Percentiles rank a stretch among this genome's conserved stretches.
phyloP scores from a whole-genome alignment of 2,888 invertebrate species.

The Steinernema scapterisci region DNA sequence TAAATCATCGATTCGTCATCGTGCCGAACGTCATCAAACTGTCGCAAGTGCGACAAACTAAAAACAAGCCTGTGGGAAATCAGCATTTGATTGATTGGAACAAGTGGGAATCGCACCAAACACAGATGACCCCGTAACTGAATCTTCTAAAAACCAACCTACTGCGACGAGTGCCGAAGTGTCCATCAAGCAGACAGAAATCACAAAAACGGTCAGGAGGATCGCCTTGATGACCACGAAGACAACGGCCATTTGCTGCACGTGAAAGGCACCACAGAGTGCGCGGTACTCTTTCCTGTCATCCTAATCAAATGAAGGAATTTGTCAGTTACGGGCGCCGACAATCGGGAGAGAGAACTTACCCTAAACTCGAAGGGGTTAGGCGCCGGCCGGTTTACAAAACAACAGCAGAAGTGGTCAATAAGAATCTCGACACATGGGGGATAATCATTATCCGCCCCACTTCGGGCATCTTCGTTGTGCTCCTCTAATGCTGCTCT shows the following conservation, averaged over 20 bases:
- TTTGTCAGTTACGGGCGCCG: not conserved
- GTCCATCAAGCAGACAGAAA: slow-evolving; percentile 35
- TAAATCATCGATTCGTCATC: no score
- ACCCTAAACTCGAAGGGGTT: slow-evolving; percentile 16
- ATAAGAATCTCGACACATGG: not conserved
- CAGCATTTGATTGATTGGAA: slow-evolving; percentile 1
- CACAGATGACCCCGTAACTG: not conserved
- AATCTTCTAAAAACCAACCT: slow-evolving; percentile 25
- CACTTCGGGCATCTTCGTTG: not conserved
- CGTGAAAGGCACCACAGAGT: slow-evolving; percentile 17
- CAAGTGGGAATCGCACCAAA: not conserved
- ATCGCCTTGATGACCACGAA: slow-evolving; percentile 29
- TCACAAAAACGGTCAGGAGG: slow-evolving; percentile 33
- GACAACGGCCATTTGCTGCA: slow-evolving; percentile 16
- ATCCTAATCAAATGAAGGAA: not conserved
- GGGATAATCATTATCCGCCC: not conserved
- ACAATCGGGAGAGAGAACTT: not conserved
- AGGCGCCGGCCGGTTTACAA: not conserved
- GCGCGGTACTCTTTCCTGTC: slow-evolving; percentile 20
- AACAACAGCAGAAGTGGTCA: slow-evolving; percentile 23
- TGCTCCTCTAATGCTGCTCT: not conserved
- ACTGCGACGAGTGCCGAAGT: slow-evolving; percentile 29
- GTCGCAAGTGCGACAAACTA: not conserved
- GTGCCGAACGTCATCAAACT: no score
- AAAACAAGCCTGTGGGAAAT: not conserved